Conservation (phyloP, 1,140 invertebrate species). For the Neodiprion lecontei region DNA sequence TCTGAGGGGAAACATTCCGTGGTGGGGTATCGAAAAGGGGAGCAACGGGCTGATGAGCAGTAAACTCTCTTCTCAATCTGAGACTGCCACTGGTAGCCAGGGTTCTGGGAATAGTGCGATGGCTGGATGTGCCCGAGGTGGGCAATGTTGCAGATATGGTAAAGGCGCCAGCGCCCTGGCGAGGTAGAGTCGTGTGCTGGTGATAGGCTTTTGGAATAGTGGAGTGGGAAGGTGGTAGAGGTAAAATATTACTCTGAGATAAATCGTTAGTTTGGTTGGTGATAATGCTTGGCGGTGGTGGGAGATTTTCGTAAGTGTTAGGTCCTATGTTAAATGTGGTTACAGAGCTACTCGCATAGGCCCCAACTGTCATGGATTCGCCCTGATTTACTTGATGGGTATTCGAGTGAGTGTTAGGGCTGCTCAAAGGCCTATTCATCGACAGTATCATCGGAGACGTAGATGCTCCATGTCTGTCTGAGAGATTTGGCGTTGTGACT, state of each 20-base stretch:
- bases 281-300: slow-evolving; percentile 34
- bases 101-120: slow-evolving; percentile 62
- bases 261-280: slow-evolving; percentile 14
- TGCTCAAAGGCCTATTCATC: slow-evolving; percentile 47
- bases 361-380: slow-evolving; percentile 36
- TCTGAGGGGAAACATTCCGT: slow-evolving; percentile 37
- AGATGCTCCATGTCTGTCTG: slow-evolving; percentile 42
- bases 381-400: slow-evolving; percentile 49
- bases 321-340: slow-evolving; percentile 40
- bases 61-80: slow-evolving; percentile 42
- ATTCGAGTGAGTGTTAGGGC: slow-evolving; percentile 46
- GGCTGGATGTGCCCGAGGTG: slow-evolving; percentile 47
- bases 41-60: slow-evolving; percentile 42
- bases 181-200: slow-evolving; percentile 49
- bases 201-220: slow-evolving; percentile 46
- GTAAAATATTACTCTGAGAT: slow-evolving; percentile 21
- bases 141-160: slow-evolving; percentile 57
- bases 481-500: slow-evolving; percentile 46
- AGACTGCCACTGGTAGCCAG: slow-evolving; percentile 54
- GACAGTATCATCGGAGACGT: slow-evolving; percentile 48
- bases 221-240: slow-evolving; percentile 41
- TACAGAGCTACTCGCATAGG: slow-evolving; percentile 45
- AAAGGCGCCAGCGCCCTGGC: slow-evolving; percentile 51
- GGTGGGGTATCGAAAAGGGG: slow-evolving; percentile 38
- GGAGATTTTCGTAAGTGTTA: slow-evolving; percentile 56